Evolutionary conservation across 2,888 invertebrate genomes (phyloP), one percentile per base, ranked within the genome.

Genomic region (Drepana falcataria): DNA sequence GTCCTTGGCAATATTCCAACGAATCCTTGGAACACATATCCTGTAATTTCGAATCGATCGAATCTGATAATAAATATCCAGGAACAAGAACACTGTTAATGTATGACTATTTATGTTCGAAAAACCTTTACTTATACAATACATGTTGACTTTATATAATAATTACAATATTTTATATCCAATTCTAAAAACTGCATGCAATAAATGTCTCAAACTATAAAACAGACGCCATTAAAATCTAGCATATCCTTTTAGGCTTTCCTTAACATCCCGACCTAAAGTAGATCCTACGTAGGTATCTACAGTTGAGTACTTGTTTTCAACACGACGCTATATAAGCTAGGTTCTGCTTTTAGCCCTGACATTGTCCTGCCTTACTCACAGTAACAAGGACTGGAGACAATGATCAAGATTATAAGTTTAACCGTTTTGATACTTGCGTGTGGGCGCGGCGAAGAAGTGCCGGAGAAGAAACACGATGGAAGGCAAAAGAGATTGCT

Each of bases 321-420:
- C 75, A 65, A 73, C 65, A 77, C 71, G 77, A 73, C 64, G 66
- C 76, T 91, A 91, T 90, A 91, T 82, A 91, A 90, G 88, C 85
- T 85, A 86, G 86, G 70, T 66, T 69, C 68, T 75, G 75, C 71
- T 69, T 69, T 73, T 76, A 84, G 73, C 87, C 90, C 87, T 89
- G 90, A 89, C 90, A 91, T 89, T 91, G 87, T 79, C 81, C 83
- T 79, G 62, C 64, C 66, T 66, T 61, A 65, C 66, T 66, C 66
- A 68, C 71, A 71, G 68, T 66, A 64, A 65, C 64, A 68, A 73
- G 69, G 69, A 74, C 64, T 68, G 58, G 64, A 65, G 61, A 79
- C 65, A 64, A 87, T 81, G 83, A 71, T 77, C 65, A 75, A 77
- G 64, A 61, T 79, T 61, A 61, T 74, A 49, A 64, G 69, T 56